Evolutionary conservation across 2,113 vertebrate species (phyloP).

Genomic region (Spea bombifrons): DNA sequence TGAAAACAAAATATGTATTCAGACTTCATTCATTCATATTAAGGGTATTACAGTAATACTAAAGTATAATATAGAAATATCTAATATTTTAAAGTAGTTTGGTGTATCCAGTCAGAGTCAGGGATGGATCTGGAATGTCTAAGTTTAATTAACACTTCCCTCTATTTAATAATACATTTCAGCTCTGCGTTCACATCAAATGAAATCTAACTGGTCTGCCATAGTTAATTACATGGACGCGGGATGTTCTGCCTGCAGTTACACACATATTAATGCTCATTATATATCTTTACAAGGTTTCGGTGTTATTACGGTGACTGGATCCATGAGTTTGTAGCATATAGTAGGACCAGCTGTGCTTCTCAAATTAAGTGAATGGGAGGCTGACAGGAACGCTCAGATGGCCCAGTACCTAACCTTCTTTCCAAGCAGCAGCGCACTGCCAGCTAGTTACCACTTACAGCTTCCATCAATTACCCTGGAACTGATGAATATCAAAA

Average conservation of each 20-base stretch:
- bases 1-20: too few relatives aligned
- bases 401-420: too few relatives aligned
- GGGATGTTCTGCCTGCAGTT: conserved; percentile 21
- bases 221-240: conserved; percentile 31
- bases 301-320: not conserved
- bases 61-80: too few relatives aligned
- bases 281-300: conserved; percentile 5
- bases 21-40: too few relatives aligned
- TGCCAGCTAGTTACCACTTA: too few relatives aligned
- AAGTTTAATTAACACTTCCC: not conserved
- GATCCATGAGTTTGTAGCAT: conserved; percentile 10
- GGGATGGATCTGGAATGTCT: too few relatives aligned
- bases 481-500: too few relatives aligned
- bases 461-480: too few relatives aligned
- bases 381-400: not conserved
- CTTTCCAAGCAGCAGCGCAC: too few relatives aligned
- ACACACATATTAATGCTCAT: conserved; percentile 14
- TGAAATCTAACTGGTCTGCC: conserved; percentile 21
- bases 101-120: too few relatives aligned
- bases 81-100: too few relatives aligned
- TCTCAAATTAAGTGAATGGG: not conserved
- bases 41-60: too few relatives aligned
- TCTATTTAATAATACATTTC: not conserved
- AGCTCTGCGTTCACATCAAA: conserved; percentile 12
- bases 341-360: conserved; percentile 18